phyloP scores from a whole-genome alignment of 1,140 invertebrate species.

The Dryas iulia region DNA sequence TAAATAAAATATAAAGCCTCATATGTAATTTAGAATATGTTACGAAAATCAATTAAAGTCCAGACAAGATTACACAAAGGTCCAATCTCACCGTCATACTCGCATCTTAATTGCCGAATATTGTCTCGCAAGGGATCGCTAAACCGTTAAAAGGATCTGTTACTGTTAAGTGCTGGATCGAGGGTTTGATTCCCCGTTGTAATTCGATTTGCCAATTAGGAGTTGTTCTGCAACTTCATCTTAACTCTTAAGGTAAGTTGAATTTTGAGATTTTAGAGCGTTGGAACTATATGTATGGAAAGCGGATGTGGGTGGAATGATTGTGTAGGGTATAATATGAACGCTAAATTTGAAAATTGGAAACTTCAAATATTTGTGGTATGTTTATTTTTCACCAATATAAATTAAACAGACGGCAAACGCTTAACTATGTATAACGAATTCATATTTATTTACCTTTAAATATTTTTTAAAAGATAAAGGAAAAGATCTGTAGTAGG shows the following conservation, averaged over 20 bases:
- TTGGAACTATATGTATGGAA: neutral
- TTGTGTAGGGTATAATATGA: no score
- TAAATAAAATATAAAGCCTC: no score
- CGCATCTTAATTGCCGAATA: slow-evolving; percentile 64
- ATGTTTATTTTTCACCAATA: no score
- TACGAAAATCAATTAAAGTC: slow-evolving; percentile 1
- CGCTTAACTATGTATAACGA: no score
- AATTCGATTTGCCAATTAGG: slow-evolving; percentile 77
- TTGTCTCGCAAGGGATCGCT: slow-evolving; percentile 70
- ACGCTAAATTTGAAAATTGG: neutral
- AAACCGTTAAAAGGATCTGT: slow-evolving; percentile 77
- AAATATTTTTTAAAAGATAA: no score
- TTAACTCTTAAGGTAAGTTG: slow-evolving; percentile 51
- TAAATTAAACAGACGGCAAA: no score
- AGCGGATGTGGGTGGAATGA: neutral
- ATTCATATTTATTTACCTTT: no score
- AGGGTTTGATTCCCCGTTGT: slow-evolving; percentile 74
- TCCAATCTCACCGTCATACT: slow-evolving; percentile 12
- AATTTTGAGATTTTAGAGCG: slow-evolving; percentile 9
- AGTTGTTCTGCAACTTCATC: slow-evolving; percentile 71
- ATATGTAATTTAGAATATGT: neutral
- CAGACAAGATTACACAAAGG: slow-evolving; percentile 7
- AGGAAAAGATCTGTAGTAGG: no score
- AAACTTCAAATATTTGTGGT: no score
- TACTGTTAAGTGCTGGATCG: slow-evolving; percentile 71